Percentiles rank a stretch among this genome's conserved stretches.
phyloP scores from a whole-genome alignment of 1,140 invertebrate genomes.

The Berghia stephanieae region DNA sequence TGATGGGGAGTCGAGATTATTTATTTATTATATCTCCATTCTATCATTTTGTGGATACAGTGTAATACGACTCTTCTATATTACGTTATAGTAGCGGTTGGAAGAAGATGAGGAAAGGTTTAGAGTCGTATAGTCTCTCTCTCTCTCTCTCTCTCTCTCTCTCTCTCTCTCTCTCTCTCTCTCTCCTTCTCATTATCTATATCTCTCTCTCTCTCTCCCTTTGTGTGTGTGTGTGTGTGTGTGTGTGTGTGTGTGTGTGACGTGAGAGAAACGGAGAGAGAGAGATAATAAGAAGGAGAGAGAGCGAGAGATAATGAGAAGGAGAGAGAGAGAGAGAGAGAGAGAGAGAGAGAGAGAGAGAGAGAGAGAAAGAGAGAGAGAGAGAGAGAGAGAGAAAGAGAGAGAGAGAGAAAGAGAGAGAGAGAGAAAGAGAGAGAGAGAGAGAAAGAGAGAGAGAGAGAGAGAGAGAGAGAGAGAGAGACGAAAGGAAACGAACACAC shows the following conservation, averaged over 20 bases:
- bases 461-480: not conserved
- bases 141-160: too few species aligned
- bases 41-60: too few species aligned
- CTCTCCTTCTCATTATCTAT: not conserved
- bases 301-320: not conserved
- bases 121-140: too few species aligned
- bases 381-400: constrained; percentile 16
- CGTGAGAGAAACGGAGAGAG: not conserved
- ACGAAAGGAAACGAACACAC: not conserved
- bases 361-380: not conserved
- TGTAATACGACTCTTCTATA: too few species aligned
- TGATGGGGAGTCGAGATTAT: too few species aligned
- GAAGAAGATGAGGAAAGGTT: too few species aligned
- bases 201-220: not conserved
- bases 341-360: not conserved
- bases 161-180: not conserved
- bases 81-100: too few species aligned
- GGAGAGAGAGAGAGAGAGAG: constrained; percentile 8
- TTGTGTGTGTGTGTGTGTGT: not conserved
- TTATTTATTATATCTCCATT: too few species aligned
- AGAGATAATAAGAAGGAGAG: not conserved
- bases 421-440: not conserved
- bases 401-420: not conserved
- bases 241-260: not conserved
- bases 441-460: not conserved